Percentiles rank a stretch among this genome's conserved stretches.
Conservation (phyloP, 2,797 vertebrate species). For the Luscinia luscinia region DNA sequence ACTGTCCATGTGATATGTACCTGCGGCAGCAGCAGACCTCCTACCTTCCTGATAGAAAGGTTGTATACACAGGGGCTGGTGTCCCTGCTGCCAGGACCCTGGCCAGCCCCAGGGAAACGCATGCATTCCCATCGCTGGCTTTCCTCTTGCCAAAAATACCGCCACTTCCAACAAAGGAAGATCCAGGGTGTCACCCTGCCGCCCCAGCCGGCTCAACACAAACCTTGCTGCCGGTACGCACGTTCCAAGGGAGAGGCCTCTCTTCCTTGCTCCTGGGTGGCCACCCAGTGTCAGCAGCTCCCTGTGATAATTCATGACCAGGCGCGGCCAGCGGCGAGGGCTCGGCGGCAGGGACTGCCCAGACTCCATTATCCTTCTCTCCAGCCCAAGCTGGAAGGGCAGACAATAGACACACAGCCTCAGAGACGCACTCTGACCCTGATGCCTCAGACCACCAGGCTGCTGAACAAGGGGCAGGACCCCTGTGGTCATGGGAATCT, state of each 20-base stretch:
- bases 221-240: background rate
- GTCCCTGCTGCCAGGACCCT: background rate
- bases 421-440: slow-evolving; percentile 70
- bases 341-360: slow-evolving; percentile 2
- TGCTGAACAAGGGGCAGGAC: slow-evolving; percentile 69
- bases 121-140: background rate
- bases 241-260: background rate
- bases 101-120: background rate
- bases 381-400: slow-evolving; percentile 7
- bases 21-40: background rate
- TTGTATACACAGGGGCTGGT: background rate
- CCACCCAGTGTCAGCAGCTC: slow-evolving; percentile 27
- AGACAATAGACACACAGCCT: slow-evolving; percentile 51
- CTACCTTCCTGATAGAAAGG: background rate
- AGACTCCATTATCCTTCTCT: slow-evolving; percentile 51
- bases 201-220: slow-evolving; percentile 40
- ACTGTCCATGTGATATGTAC: accelerated
- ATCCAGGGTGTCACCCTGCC: slow-evolving; percentile 22
- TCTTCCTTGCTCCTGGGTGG: slow-evolving; percentile 28
- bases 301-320: slow-evolving; percentile 49
- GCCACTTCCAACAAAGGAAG: slow-evolving; percentile 14
- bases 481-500: slow-evolving; percentile 66
- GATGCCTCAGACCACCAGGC: slow-evolving; percentile 58
- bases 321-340: background rate
- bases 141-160: background rate